Evolutionary conservation across 2,113 vertebrate species (phyloP), one percentile per base, ranked within the genome.

Genomic region (Petrocephalus microphthalmus): DNA sequence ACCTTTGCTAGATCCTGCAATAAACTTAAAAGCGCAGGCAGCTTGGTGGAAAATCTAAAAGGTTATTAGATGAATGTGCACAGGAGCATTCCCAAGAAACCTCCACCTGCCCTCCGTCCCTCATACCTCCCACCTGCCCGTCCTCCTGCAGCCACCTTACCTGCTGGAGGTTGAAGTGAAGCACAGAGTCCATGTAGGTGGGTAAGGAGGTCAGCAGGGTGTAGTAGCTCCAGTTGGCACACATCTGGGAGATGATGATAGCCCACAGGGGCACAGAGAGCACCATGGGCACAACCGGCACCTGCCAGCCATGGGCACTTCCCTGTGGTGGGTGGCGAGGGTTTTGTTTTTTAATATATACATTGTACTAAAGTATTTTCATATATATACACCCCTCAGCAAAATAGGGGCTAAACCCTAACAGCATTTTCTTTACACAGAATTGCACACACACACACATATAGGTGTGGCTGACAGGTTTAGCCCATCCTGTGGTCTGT

Each of bases 251-350:
- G 19, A 96, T 0, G 71, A 94, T 93, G 88, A 97, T 96, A 15
- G 95, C 93, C 96, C 96, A 97, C 60, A 97, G 89, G 2, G 95
- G 96, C 29, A 93, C 91, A 0, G 96, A 97, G 49, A 92, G 90
- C 47, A 94, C 0, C 93, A 97, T 95, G 67, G 93, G 84, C 45
- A 91, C 20, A 47, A 96, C 1, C 0, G 97, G 97, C 22, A 97
- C 42, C 5, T 92, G 93, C 93, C 91, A 93, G 91, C 94, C 93
- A 13, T 95, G 94, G 87, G 93, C 92, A 19, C 88, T 91, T 1
- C 92, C 95, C 96, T 97, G 91, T 1, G 89, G 60, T 88, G 42
- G 85, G 25, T 5, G 78, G 13, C 42, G 4, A 64, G 49, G 60
- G n/a, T 15, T 45, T 29, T 20, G 49, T 53, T 25, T 25, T 7